phyloP scores from a whole-genome alignment of 2,113 vertebrate species.

The Murina feae region DNA sequence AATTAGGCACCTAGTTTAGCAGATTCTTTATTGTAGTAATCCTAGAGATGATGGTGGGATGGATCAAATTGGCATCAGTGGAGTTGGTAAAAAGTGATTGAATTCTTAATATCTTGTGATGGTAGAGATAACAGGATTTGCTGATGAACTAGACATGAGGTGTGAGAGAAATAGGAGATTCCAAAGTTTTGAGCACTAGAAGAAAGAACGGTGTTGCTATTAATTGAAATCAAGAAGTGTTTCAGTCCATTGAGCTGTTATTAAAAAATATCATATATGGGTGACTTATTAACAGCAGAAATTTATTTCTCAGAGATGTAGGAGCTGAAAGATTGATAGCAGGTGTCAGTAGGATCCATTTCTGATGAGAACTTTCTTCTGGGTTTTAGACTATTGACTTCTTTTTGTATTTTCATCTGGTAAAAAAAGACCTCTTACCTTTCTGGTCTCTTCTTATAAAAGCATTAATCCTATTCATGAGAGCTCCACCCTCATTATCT shows the following conservation, averaged over 20 bases:
- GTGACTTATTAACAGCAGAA: neutral
- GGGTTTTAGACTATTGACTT: neutral
- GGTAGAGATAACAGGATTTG: neutral
- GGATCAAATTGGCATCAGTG: neutral
- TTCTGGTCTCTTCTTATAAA: neutral
- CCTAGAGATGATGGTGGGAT: neutral
- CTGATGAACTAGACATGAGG: neutral
- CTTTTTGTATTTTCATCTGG: neutral
- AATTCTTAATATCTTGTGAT: neutral
- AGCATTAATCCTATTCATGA: neutral
- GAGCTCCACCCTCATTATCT: neutral
- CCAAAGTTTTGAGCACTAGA: neutral
- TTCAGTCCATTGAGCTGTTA: neutral
- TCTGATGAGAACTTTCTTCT: neutral
- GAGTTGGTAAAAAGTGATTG: neutral
- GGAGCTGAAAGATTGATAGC: neutral
- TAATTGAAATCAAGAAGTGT: neutral
- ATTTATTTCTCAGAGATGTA: neutral
- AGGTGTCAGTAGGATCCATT: neutral
- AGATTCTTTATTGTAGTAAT: neutral
- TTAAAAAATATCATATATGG: neutral
- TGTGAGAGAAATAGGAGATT: neutral
- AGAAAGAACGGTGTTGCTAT: neutral
- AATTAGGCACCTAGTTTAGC: neutral
- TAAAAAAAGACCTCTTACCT: neutral